A percentile compares a stretch with the other conserved stretches of the same genome.
Evolutionary conservation across 2,888 invertebrate genomes (phyloP).

Genomic region (Metellina segmentata): DNA sequence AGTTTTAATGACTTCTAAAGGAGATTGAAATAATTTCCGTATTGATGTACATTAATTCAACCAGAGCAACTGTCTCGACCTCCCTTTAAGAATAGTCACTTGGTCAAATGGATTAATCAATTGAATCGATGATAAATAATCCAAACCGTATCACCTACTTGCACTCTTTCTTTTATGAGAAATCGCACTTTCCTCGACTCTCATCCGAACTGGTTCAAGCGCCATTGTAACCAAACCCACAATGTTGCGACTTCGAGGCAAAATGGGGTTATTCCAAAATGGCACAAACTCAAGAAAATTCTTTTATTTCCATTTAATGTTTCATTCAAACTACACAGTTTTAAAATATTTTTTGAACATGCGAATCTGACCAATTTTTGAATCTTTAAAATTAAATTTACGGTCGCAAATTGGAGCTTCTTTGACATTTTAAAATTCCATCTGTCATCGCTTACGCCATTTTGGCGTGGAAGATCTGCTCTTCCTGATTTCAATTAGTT

Average conservation of each 20-base stretch:
- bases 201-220: constrained; percentile 7
- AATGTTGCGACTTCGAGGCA: background rate
- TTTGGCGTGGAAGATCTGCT: background rate
- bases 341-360: no score
- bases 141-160: background rate
- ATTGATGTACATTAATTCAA: no score
- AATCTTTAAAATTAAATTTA: background rate
- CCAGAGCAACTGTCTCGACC: background rate
- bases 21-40: no score
- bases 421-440: background rate
- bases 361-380: background rate
- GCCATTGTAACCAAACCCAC: background rate
- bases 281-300: background rate
- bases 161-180: constrained; percentile 8
- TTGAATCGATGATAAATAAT: constrained; percentile 26
- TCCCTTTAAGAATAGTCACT: background rate
- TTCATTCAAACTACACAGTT: background rate
- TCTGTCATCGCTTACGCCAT: background rate
- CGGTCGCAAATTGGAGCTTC: background rate
- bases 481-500: background rate
- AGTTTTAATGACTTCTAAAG: no score
- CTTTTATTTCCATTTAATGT: background rate
- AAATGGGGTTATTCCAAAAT: background rate
- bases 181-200: background rate
- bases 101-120: background rate